A percentile compares a stretch with the other conserved stretches of the same genome.
phyloP scores from a whole-genome alignment of 2,113 vertebrate genomes.

The Chionomys nivalis region DNA sequence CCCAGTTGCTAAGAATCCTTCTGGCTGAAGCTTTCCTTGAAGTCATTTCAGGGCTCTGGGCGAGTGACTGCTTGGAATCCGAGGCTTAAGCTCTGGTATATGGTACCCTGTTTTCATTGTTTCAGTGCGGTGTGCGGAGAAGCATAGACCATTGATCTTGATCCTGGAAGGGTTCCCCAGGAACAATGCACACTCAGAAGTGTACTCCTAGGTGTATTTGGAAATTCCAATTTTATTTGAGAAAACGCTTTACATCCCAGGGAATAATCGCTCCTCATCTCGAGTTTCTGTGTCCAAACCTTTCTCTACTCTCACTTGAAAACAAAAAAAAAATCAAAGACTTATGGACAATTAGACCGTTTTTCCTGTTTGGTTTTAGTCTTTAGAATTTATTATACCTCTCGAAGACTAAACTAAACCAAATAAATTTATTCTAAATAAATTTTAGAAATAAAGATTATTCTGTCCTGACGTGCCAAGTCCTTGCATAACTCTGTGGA shows the following conservation, averaged over 20 bases:
- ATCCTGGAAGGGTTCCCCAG: background rate
- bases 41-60: background rate
- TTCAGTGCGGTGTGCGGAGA: background rate
- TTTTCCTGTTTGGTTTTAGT: slow-evolving; percentile 17
- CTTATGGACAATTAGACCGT: slow-evolving; percentile 23
- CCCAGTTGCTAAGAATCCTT: background rate
- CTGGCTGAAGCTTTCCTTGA: background rate
- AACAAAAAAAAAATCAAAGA: background rate
- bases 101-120: background rate
- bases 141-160: background rate
- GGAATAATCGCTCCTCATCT: background rate
- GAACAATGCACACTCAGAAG: background rate
- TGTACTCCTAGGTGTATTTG: slow-evolving; percentile 51
- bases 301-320: slow-evolving; percentile 10
- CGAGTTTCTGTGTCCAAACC: background rate
- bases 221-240: slow-evolving; percentile 53
- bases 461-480: background rate
- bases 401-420: slow-evolving; percentile 52
- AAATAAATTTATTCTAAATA: slow-evolving; percentile 45
- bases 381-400: slow-evolving; percentile 33
- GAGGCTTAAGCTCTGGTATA: background rate
- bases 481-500: background rate
- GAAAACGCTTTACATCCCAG: background rate
- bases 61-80: background rate
- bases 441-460: background rate